Evolutionary conservation across 2,113 vertebrate genomes (phyloP).

Genomic region (Macroglossus sobrinus): DNA sequence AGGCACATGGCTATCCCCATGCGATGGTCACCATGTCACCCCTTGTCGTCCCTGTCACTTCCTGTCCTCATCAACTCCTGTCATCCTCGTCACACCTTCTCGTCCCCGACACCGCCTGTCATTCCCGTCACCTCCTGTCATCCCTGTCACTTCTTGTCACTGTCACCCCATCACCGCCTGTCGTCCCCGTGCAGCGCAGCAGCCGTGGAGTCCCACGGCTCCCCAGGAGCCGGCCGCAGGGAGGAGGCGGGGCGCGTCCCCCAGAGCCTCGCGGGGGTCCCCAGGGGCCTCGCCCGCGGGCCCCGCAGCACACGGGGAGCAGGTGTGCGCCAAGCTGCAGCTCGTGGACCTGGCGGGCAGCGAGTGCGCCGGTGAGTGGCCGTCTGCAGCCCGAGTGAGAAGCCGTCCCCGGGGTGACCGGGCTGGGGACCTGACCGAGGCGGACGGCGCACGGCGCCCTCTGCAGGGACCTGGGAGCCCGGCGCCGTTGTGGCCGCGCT

Average conservation of each 20-base stretch:
- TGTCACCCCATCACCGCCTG: too few species aligned
- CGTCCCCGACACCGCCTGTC: too few species aligned
- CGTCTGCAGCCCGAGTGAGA: accelerated
- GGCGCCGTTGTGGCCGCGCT: too few species aligned
- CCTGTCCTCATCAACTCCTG: too few species aligned
- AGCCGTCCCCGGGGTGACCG: accelerated
- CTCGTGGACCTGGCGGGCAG: slow-evolving; percentile 92
- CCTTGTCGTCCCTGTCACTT: too few species aligned
- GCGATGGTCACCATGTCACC: too few species aligned
- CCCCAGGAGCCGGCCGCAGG: slow-evolving; percentile 22
- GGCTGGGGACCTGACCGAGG: neutral
- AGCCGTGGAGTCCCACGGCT: neutral
- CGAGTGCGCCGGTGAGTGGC: slow-evolving; percentile 84
- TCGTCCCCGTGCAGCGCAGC: neutral
- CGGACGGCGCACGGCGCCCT: neutral
- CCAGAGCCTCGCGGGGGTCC: neutral
- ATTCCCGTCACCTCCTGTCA: too few species aligned
- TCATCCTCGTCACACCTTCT: too few species aligned
- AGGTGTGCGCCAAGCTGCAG: slow-evolving; percentile 83
- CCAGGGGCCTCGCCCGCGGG: neutral
- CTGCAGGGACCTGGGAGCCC: accelerated
- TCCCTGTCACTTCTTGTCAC: too few species aligned
- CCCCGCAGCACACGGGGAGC: neutral
- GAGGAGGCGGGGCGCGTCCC: neutral
- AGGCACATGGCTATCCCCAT: too few species aligned